These are phyloP conservation scores for Protonemura montana DNA, from an alignment of 2,888 invertebrate species.

Conservation along the genomic window DNA sequence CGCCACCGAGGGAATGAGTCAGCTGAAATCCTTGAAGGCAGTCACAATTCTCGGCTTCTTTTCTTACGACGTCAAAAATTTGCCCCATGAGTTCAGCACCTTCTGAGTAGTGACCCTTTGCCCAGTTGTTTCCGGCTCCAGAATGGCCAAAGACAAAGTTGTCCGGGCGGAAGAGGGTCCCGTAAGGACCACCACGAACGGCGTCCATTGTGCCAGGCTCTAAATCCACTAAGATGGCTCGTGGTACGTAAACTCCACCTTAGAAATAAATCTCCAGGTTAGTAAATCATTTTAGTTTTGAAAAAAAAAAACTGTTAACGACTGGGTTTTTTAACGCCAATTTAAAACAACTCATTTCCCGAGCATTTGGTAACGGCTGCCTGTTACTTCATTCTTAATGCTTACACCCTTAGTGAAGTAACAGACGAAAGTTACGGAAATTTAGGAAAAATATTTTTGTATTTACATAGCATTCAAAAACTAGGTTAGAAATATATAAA, in stretches of 20 bases:
- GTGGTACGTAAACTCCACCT: constrained; percentile 79
- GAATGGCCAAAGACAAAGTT: constrained; percentile 83
- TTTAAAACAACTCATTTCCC: too few species aligned
- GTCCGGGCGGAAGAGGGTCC: constrained; percentile 89
- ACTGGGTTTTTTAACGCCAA: too few species aligned
- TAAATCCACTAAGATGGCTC: constrained; percentile 76
- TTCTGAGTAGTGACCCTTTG: constrained; percentile 69
- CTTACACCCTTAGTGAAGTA: too few species aligned
- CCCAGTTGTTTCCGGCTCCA: constrained; percentile 87
- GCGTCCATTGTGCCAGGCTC: constrained; percentile 91
- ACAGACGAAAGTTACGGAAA: too few species aligned
- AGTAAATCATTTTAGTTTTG: too few species aligned
- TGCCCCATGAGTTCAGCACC: constrained; percentile 66
- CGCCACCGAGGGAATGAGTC: constrained; percentile 85
- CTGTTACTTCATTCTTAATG: too few species aligned
- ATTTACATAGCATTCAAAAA: too few species aligned
- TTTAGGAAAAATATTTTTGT: too few species aligned
- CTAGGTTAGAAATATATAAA: too few species aligned
- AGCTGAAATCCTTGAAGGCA: constrained; percentile 75
- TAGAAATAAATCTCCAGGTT: too few species aligned
- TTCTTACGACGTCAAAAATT: constrained; percentile 65
- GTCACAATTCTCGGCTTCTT: constrained; percentile 66
- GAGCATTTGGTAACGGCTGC: too few species aligned
- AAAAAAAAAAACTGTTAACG: too few species aligned
- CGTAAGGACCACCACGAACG: constrained; percentile 83